Percentiles rank a stretch among this genome's conserved stretches.
phyloP scores from a whole-genome alignment of 2,888 invertebrate genomes.

The Heliconius charithonia region DNA sequence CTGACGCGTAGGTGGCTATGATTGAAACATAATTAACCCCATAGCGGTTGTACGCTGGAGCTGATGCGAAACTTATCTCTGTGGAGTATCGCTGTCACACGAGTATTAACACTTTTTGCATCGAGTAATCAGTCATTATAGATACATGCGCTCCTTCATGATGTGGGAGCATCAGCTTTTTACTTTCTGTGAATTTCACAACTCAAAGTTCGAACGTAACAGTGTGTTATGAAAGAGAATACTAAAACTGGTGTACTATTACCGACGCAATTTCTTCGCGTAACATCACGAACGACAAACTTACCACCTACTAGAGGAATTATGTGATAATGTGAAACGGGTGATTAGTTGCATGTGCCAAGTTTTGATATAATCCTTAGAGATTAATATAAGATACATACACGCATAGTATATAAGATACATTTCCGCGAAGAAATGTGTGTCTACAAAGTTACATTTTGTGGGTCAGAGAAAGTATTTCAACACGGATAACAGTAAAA shows the following conservation, averaged over 20 bases:
- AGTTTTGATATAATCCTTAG: conserved; percentile 37
- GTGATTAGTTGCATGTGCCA: conserved; percentile 21
- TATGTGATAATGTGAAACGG: conserved; percentile 50
- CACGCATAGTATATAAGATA: conserved; percentile 53
- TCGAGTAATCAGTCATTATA: conserved; percentile 61
- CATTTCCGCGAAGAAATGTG: conserved; percentile 44
- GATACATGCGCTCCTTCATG: conserved; percentile 69
- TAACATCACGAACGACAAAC: conserved; percentile 64
- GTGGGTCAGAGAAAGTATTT: conserved; percentile 69
- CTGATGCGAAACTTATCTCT: conserved; percentile 72
- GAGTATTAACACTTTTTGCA: conserved; percentile 60
- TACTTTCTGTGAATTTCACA: conserved; percentile 68
- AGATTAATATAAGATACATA: conserved; percentile 60
- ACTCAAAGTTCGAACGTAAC: conserved; percentile 78
- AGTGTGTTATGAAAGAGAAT: conserved; percentile 77
- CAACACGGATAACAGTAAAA: conserved; percentile 67
- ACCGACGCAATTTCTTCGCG: conserved; percentile 64
- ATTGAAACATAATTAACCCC: conserved; percentile 52
- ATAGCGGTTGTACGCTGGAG: conserved; percentile 61
- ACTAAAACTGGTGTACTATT: conserved; percentile 68
- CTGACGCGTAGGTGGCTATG: conserved; percentile 47
- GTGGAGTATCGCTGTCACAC: conserved; percentile 66
- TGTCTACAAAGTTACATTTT: conserved; percentile 58
- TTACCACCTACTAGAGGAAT: conserved; percentile 53
- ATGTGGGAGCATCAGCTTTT: conserved; percentile 79